phyloP scores from a whole-genome alignment of 2,797 vertebrate species.

The Sebastolobus alascanus region DNA sequence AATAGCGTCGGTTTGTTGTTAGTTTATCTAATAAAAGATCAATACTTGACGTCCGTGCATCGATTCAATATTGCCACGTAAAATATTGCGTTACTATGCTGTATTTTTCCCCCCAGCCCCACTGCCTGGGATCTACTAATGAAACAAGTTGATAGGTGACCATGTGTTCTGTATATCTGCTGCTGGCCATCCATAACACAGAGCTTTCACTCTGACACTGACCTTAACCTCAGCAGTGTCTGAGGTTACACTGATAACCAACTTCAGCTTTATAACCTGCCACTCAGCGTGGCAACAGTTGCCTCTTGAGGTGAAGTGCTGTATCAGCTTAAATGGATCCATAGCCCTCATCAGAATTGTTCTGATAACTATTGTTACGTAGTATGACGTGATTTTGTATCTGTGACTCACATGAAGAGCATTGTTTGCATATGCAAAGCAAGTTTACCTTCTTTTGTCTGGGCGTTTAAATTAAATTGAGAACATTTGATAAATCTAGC shows the following conservation, averaged over 20 bases:
- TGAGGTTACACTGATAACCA: constrained; percentile 3
- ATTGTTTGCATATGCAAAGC: neutral
- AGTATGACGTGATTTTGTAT: neutral
- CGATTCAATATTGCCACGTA: neutral
- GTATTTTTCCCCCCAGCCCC: no score
- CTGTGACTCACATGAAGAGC: neutral
- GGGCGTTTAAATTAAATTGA: neutral
- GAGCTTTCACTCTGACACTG: constrained; percentile 17
- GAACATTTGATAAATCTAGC: neutral
- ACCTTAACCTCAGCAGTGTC: constrained; percentile 13
- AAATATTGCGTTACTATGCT: no score
- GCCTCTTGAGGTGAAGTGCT: constrained; percentile 18
- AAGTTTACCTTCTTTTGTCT: neutral
- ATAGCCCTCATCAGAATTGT: neutral
- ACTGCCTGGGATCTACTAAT: neutral
- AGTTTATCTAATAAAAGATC: neutral
- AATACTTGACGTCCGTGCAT: neutral
- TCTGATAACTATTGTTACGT: neutral
- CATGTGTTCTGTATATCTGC: neutral
- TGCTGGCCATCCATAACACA: constrained; percentile 4
- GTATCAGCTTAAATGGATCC: constrained; percentile 4
- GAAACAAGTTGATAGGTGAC: neutral
- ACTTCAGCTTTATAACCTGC: neutral
- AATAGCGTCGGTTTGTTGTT: neutral
- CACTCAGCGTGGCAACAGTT: neutral